A percentile compares a stretch with the other conserved stretches of the same genome.
Conservation (phyloP, 2,113 vertebrate genomes). For the Apus apus region DNA sequence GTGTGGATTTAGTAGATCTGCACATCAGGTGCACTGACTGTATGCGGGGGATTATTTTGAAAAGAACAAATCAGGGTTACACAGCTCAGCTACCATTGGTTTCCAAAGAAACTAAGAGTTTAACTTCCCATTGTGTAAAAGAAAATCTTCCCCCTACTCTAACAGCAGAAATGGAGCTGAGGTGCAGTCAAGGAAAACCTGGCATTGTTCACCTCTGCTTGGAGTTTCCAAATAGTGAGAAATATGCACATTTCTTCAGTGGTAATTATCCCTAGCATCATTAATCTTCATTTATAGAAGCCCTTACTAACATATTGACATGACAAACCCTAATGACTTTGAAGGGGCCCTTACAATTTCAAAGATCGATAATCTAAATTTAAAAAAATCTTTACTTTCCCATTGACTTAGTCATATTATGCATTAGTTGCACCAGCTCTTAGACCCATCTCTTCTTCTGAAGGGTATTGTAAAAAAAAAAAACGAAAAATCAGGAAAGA, state of each 20-base stretch:
- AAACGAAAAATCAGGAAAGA: neutral
- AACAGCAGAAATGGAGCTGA: neutral
- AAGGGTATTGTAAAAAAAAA: neutral
- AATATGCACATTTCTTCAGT: neutral
- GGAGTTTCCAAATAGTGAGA: neutral
- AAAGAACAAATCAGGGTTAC: neutral
- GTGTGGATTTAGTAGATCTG: neutral
- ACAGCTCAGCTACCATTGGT: neutral
- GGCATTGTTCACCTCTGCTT: neutral
- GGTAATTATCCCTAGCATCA: neutral
- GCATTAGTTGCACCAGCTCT: neutral
- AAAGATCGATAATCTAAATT: conserved; percentile 24
- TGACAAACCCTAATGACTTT: neutral
- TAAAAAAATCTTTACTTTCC: conserved; percentile 30
- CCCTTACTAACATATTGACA: neutral
- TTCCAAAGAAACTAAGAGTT: neutral
- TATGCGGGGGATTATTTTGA: neutral
- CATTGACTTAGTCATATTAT: conserved; percentile 1
- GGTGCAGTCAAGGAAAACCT: neutral
- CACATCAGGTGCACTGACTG: neutral
- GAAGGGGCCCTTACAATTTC: conserved; percentile 4
- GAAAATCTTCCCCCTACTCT: neutral
- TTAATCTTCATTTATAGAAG: conserved; percentile 47
- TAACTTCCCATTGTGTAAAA: neutral
- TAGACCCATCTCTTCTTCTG: neutral